These are phyloP conservation scores for Delia radicum DNA, from an alignment of 1,140 invertebrate species.

Conservation along the genomic window DNA sequence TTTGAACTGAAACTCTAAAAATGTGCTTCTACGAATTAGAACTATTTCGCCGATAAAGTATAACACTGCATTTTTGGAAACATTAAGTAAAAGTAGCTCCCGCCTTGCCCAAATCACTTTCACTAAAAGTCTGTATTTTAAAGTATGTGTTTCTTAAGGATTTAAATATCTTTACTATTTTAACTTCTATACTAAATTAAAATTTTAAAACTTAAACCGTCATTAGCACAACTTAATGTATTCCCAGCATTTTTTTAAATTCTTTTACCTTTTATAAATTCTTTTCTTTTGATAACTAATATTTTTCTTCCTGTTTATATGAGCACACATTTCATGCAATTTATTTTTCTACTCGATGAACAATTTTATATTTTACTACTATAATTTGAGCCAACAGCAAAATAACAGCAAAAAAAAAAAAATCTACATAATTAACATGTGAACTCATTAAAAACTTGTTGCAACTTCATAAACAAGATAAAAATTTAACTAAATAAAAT, in stretches of 20 bases:
- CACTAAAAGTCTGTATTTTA: too few relatives aligned
- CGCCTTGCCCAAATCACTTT: too few relatives aligned
- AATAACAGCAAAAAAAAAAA: not conserved
- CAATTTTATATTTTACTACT: not conserved
- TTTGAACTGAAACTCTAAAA: too few relatives aligned
- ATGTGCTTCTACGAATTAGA: too few relatives aligned
- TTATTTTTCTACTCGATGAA: not conserved
- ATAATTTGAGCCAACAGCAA: not conserved
- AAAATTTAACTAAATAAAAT: not conserved
- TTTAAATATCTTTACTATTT: too few relatives aligned
- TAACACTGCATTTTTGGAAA: too few relatives aligned
- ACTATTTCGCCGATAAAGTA: too few relatives aligned
- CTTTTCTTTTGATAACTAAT: not conserved
- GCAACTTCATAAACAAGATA: conserved; percentile 18
- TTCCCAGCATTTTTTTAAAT: not conserved
- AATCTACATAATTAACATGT: conserved; percentile 24
- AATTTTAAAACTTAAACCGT: too few relatives aligned
- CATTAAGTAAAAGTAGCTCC: too few relatives aligned
- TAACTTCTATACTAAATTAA: too few relatives aligned
- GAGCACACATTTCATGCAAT: not conserved
- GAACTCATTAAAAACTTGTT: conserved; percentile 26
- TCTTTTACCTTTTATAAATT: not conserved
- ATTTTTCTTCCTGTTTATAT: not conserved
- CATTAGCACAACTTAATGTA: not conserved
- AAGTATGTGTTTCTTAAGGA: too few relatives aligned